Percentiles rank a stretch among this genome's conserved stretches.
phyloP scores from a whole-genome alignment of 2,797 vertebrate species.

The Arnoldichthys spilopterus region DNA sequence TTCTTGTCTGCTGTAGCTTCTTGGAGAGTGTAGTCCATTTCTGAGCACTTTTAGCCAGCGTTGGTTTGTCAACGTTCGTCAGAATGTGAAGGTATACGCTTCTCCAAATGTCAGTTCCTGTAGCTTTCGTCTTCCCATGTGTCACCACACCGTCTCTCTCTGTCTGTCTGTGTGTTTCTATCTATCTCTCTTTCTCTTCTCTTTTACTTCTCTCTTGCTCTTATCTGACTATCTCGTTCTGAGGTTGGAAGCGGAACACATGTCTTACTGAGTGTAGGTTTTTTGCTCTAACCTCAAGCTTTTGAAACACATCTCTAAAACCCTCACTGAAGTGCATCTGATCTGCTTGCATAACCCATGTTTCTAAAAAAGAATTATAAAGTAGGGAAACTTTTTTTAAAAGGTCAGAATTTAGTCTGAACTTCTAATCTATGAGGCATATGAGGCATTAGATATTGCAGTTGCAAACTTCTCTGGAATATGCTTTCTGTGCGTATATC shows the following conservation, averaged over 20 bases:
- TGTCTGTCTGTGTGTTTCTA: constrained; percentile 22
- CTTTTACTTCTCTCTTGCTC: neutral
- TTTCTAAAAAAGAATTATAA: neutral
- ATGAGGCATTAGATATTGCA: too few relatives aligned
- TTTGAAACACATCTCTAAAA: constrained; percentile 57
- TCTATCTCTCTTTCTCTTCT: constrained; percentile 5
- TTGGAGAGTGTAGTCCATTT: constrained; percentile 59
- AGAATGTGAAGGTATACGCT: constrained; percentile 7
- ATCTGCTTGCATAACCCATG: constrained; percentile 1
- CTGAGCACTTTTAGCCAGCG: neutral
- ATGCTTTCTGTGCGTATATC: too few relatives aligned
- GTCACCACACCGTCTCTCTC: constrained; percentile 30
- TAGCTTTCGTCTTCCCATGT: constrained; percentile 25
- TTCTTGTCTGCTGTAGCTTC: constrained; percentile 33
- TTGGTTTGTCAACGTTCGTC: constrained; percentile 13
- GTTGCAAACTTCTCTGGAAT: too few relatives aligned
- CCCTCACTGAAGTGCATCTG: neutral
- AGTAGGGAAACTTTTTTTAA: neutral
- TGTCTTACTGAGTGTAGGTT: constrained; percentile 57
- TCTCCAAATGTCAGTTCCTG: constrained; percentile 53
- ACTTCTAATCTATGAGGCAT: too few relatives aligned
- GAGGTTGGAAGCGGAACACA: constrained; percentile 70
- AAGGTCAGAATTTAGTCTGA: neutral
- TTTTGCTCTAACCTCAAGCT: constrained; percentile 65
- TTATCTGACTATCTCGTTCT: constrained; percentile 54